Conservation (phyloP, 2,797 vertebrate species). For the Pangasius djambal region DNA sequence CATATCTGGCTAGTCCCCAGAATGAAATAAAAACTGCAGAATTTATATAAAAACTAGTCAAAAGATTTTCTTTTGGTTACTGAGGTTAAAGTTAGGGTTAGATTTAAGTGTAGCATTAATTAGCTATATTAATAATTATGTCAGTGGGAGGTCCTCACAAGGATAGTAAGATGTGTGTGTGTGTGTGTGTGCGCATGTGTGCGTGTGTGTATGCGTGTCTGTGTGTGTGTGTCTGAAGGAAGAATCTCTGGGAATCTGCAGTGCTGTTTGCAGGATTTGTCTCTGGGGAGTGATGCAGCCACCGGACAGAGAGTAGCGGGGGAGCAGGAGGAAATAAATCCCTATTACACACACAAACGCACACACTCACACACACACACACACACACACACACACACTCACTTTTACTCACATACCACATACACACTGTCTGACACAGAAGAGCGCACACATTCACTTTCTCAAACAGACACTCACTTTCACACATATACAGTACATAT, state of each 20-base stretch:
- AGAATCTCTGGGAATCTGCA: constrained; percentile 80
- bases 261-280: constrained; percentile 77
- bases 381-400: constrained; percentile 20
- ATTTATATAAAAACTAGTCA: neutral
- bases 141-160: neutral
- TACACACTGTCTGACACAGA: constrained; percentile 6
- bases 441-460: constrained; percentile 60
- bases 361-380: constrained; percentile 31
- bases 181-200: neutral
- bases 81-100: neutral
- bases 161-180: neutral
- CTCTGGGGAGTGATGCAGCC: constrained; percentile 79
- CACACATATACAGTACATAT: constrained; percentile 25
- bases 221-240: constrained; percentile 46
- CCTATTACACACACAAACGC: constrained; percentile 70
- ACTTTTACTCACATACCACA: constrained; percentile 55
- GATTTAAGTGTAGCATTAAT: neutral
- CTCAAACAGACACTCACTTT: constrained; percentile 22
- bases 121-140: neutral
- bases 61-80: neutral
- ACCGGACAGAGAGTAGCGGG: constrained; percentile 73
- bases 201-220: constrained; percentile 11
- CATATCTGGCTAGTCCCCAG: neutral
- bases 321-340: constrained; percentile 71
- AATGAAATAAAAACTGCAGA: neutral